phyloP scores from a whole-genome alignment of 2,888 invertebrate genomes.

The Drosophila mulleri region DNA sequence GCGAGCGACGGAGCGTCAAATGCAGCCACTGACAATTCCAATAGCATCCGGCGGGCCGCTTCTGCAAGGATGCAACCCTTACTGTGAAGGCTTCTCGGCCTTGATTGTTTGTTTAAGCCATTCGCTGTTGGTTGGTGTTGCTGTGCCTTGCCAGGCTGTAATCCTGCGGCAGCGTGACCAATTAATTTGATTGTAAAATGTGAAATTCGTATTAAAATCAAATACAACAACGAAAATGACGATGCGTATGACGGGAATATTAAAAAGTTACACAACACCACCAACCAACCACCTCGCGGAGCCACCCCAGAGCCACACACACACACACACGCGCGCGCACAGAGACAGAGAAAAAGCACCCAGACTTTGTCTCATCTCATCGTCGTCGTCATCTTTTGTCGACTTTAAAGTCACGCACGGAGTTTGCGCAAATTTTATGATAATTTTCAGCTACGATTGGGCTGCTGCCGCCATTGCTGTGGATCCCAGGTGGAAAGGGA shows the following conservation, averaged over 20 bases:
- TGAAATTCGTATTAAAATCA: slow-evolving; percentile 85
- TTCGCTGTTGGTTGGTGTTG: slow-evolving; percentile 24
- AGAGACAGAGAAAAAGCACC: not conserved
- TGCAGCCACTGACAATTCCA: slow-evolving; percentile 72
- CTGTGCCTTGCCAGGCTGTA: slow-evolving; percentile 62
- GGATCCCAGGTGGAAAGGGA: slow-evolving; percentile 32
- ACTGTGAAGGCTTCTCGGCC: slow-evolving; percentile 29
- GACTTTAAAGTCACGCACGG: slow-evolving; percentile 75
- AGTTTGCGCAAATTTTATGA: slow-evolving; percentile 81
- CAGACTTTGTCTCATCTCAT: slow-evolving; percentile 13
- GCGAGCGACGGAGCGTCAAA: slow-evolving; percentile 64
- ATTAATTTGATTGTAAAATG: slow-evolving; percentile 85
- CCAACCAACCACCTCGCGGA: slow-evolving; percentile 39
- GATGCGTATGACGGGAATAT: slow-evolving; percentile 82
- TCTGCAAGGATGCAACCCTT: slow-evolving; percentile 66
- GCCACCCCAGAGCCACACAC: slow-evolving; percentile 21
- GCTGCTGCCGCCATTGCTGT: slow-evolving; percentile 65
- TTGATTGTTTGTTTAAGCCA: slow-evolving; percentile 70
- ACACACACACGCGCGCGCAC: too few relatives aligned
- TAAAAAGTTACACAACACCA: slow-evolving; percentile 65
- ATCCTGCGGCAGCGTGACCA: slow-evolving; percentile 84
- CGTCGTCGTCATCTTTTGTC: slow-evolving; percentile 32
- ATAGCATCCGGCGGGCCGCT: slow-evolving; percentile 25
- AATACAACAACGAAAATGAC: slow-evolving; percentile 82
- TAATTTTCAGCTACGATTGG: slow-evolving; percentile 75